These are phyloP conservation scores for Nematopogon swammerdamellus DNA, from an alignment of 2,888 invertebrate genomes.

Conservation along the genomic window DNA sequence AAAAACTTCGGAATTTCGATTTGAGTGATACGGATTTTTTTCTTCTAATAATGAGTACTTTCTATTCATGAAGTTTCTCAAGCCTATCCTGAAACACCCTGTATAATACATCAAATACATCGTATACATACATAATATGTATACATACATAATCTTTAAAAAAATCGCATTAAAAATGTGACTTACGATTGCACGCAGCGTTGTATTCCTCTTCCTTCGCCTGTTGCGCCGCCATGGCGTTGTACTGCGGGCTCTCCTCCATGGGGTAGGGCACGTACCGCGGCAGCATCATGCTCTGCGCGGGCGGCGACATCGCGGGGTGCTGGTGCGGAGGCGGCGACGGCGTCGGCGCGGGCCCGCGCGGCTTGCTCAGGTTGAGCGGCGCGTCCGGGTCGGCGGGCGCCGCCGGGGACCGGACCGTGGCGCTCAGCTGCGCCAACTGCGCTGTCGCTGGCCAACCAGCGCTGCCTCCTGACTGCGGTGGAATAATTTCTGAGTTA, in stretches of 20 bases:
- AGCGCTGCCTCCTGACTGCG: slow-evolving; percentile 49
- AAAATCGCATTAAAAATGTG: too few species aligned
- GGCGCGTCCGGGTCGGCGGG: slow-evolving; percentile 77
- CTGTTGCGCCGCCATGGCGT: too few species aligned
- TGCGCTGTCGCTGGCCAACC: slow-evolving; percentile 70
- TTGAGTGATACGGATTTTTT: too few species aligned
- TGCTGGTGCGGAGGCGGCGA: slow-evolving; percentile 35
- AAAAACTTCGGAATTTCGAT: not conserved
- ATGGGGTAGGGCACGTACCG: slow-evolving; percentile 51
- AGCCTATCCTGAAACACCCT: too few species aligned
- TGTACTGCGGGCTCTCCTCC: slow-evolving; percentile 36
- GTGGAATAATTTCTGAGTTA: too few species aligned
- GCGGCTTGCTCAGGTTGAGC: slow-evolving; percentile 85
- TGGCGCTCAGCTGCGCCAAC: slow-evolving; percentile 65
- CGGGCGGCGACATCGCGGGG: slow-evolving; percentile 52
- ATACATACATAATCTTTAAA: too few species aligned
- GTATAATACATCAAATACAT: slow-evolving; percentile 16
- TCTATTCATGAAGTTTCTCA: too few species aligned
- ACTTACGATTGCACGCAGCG: slow-evolving; percentile 40
- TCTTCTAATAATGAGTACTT: too few species aligned
- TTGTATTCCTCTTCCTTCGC: slow-evolving; percentile 41
- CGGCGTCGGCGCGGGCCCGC: slow-evolving; percentile 53
- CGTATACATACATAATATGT: not conserved
- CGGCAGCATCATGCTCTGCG: slow-evolving; percentile 29
- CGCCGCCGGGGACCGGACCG: slow-evolving; percentile 56